phyloP scores from a whole-genome alignment of 2,888 invertebrate genomes.

The Nomada lathburiana region DNA sequence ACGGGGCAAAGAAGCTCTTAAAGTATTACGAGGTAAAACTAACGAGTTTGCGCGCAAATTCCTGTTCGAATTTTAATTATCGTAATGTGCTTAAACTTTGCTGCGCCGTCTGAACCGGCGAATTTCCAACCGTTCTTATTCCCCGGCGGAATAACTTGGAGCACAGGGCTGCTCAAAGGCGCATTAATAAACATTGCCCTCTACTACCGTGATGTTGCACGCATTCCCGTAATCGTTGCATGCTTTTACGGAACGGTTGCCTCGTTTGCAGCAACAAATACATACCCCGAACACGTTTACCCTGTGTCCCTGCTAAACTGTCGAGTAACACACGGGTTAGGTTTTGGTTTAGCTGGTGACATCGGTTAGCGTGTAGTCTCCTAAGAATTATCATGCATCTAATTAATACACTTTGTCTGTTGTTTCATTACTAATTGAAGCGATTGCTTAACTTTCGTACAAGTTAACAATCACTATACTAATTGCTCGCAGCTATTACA shows the following conservation, averaged over 20 bases:
- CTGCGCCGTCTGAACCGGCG: background rate
- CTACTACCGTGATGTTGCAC: background rate
- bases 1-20: slow-evolving; percentile 2
- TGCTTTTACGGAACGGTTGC: slow-evolving; percentile 1
- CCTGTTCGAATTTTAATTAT: slow-evolving; percentile 5
- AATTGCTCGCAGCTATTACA: too few relatives aligned
- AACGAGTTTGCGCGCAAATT: background rate
- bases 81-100: slow-evolving; percentile 3
- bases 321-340: background rate
- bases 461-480: too few relatives aligned
- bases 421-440: background rate
- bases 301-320: background rate
- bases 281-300: slow-evolving; percentile 2
- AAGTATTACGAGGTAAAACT: background rate
- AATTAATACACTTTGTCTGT: slow-evolving; percentile 11
- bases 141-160: background rate
- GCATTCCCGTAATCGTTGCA: slow-evolving; percentile 6
- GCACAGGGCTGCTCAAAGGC: slow-evolving; percentile 1
- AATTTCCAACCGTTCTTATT: slow-evolving; percentile 9
- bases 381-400: slow-evolving; percentile 11
- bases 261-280: slow-evolving; percentile 22
- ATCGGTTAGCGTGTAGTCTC: slow-evolving; percentile 32
- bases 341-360: slow-evolving; percentile 6
- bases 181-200: slow-evolving; percentile 19
- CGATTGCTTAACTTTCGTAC: too few relatives aligned